Evolutionary conservation across 2,113 vertebrate species (phyloP).

Genomic region (pig (Sus scrofa)): DNA sequence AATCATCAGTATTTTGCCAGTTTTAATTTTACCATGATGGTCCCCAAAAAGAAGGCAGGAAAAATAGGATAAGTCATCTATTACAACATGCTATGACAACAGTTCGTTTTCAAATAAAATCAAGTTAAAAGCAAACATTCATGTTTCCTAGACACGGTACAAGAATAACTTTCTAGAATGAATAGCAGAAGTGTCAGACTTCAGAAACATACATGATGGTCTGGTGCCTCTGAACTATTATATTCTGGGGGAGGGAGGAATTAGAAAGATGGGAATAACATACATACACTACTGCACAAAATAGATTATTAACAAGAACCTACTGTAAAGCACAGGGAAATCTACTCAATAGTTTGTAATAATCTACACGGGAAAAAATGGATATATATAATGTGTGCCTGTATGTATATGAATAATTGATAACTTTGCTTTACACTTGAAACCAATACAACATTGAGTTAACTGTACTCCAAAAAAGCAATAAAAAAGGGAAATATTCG

Average conservation of each 20-base stretch:
- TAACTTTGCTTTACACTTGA: too few relatives aligned
- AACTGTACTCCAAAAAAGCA: too few relatives aligned
- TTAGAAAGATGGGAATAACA: too few relatives aligned
- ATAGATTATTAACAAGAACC: too few relatives aligned
- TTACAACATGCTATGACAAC: background rate
- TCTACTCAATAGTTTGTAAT: too few relatives aligned
- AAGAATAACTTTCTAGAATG: background rate
- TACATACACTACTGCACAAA: too few relatives aligned
- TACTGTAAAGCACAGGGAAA: too few relatives aligned
- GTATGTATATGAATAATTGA: too few relatives aligned
- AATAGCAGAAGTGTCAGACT: background rate
- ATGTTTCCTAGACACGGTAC: background rate
- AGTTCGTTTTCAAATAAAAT: slow-evolving; percentile 4
- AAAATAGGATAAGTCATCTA: background rate
- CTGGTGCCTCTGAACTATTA: background rate
- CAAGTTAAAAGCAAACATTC: slow-evolving; percentile 20
- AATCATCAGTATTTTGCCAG: background rate
- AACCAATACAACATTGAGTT: too few relatives aligned
- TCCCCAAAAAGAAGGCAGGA: background rate
- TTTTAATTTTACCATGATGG: background rate
- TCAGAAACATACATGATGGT: slow-evolving; percentile 18
- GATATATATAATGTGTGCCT: too few relatives aligned
- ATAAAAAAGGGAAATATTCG: background rate
- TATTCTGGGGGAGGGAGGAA: background rate
- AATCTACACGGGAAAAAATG: too few relatives aligned